Evolutionary conservation across 2,888 invertebrate genomes (phyloP), one percentile per base, ranked within the genome.

Genomic region (Antheraea yamamai): DNA sequence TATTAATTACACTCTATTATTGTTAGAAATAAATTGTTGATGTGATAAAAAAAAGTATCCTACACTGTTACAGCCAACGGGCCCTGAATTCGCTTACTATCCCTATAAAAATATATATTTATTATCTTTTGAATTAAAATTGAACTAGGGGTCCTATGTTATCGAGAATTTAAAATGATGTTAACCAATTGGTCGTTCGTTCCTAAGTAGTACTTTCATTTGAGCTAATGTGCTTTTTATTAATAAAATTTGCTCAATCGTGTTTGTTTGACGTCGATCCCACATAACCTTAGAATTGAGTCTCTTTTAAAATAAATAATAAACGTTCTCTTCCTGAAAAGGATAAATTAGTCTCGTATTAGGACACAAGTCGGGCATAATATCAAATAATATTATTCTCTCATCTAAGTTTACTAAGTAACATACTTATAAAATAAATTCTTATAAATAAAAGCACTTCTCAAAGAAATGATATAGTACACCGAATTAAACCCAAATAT

Each of bases 201-300:
- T 94, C 93, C 93, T 94, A 93, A 61, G 87, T 86, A 85, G 87
- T 91, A 92, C 89, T 88, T 92, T 90, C 89, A 85, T 64, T n/a
- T 55, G 52, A 55, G 52, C 87, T 83, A 84, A 86, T 89, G 89
- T 91, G 90, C 90, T 91, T 87, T 89, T 89, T 87, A 88, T 90
- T 89, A 86, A 90, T 89, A 86, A 91, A 89, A 89, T 86, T 93
- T 94, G 94, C 94, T 94, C 94, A 94, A 93, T 88, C 85, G 85
- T 85, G 82, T 85, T 87, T 83, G 83, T 90, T 91, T 88, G 87
- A 84, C 88, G 86, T 86, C 39, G 82, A 83, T 85, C 84, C 87
- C 82, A 83, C 82, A 81, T 82, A 77, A 77, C 80, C 82, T 82
- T 83, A 66, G 20, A 66, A 30, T 30, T 30, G 61, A 61, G 81